These are phyloP conservation scores for Rhyacichthys aspro DNA, from an alignment of 2,797 vertebrate genomes.

Conservation along the genomic window DNA sequence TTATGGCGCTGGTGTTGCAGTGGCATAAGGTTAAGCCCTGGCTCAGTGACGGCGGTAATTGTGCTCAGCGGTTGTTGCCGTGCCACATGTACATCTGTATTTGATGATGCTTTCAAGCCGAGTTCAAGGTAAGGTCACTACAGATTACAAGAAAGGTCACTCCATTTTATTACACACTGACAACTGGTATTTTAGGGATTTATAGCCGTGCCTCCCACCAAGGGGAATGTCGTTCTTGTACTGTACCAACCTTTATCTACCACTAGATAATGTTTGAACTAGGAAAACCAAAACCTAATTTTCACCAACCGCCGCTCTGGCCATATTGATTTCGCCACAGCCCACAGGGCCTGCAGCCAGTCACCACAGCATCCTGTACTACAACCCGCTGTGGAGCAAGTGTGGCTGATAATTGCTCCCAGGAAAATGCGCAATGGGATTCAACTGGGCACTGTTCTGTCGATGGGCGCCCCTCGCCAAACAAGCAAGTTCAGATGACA, in stretches of 20 bases:
- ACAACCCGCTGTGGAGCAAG: conserved; percentile 26
- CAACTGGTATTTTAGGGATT: conserved; percentile 59
- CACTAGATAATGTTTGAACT: conserved; percentile 18
- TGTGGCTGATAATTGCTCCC: no score
- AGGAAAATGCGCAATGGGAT: background rate
- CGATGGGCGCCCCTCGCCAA: conserved; percentile 26
- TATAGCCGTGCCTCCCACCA: conserved; percentile 25
- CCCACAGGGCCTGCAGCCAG: conserved; percentile 23
- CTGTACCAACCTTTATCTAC: conserved; percentile 29
- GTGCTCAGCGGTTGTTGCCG: conserved; percentile 10
- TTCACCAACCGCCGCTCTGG: conserved; percentile 21
- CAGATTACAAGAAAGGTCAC: conserved; percentile 55
- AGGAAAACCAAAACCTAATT: conserved; percentile 24
- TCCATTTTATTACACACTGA: conserved; percentile 45
- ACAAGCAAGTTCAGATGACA: conserved; percentile 57
- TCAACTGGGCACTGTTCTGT: conserved; percentile 23
- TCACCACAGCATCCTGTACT: conserved; percentile 27
- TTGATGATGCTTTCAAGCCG: conserved; percentile 52
- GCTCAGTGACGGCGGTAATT: conserved; percentile 12
- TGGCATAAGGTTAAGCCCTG: background rate
- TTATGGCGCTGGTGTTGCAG: background rate
- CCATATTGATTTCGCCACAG: conserved; percentile 17
- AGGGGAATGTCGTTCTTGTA: conserved; percentile 19
- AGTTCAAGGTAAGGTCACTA: conserved; percentile 58
- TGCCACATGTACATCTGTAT: conserved; percentile 58